These are phyloP conservation scores for Bubo bubo DNA, from an alignment of 2,113 vertebrate genomes.

Conservation along the genomic window DNA sequence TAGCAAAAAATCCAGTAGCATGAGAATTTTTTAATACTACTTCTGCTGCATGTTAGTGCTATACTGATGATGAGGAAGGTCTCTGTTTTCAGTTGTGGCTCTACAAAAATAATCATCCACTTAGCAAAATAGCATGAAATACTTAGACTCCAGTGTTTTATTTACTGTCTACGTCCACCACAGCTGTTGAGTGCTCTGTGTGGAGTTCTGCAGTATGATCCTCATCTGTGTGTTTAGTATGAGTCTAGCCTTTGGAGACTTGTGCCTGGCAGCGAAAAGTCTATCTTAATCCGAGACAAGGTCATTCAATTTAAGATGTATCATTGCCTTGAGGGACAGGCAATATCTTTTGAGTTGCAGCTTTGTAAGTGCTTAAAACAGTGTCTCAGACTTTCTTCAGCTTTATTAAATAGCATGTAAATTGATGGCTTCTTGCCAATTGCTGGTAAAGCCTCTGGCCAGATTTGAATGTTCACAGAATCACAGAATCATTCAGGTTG, in stretches of 20 bases:
- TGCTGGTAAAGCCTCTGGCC: neutral
- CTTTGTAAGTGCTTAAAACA: constrained; percentile 6
- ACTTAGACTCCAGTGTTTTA: neutral
- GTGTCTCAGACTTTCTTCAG: neutral
- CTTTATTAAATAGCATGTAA: neutral
- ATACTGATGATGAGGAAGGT: neutral
- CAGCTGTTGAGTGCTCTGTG: neutral
- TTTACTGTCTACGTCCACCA: neutral
- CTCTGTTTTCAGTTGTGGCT: constrained; percentile 4
- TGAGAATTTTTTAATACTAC: neutral
- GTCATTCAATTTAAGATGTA: neutral
- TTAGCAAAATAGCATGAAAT: neutral
- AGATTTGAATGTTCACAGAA: neutral
- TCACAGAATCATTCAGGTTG: too few relatives aligned
- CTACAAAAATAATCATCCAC: neutral
- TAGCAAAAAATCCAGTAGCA: neutral
- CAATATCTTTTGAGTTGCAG: neutral
- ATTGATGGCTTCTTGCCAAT: neutral
- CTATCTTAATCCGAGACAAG: neutral
- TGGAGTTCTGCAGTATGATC: neutral
- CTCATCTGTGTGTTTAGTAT: neutral
- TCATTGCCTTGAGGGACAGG: neutral
- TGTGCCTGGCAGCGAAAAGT: neutral
- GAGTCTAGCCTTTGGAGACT: neutral
- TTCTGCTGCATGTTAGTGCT: constrained; percentile 17